These are phyloP conservation scores for Sciurus niger DNA, from an alignment of 2,113 vertebrate species.

Conservation along the genomic window DNA sequence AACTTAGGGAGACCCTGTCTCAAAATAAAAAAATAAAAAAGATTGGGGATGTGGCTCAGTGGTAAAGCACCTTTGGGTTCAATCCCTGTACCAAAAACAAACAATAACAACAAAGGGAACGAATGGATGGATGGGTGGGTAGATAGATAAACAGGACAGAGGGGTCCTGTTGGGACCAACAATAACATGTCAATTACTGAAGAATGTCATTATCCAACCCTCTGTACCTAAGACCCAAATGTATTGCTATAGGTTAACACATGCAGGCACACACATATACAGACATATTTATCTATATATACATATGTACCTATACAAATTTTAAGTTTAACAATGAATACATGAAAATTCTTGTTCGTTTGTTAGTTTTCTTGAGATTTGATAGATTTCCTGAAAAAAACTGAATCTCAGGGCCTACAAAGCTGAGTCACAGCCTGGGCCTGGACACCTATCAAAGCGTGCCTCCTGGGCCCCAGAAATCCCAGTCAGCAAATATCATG, in stretches of 20 bases:
- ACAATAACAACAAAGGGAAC: not conserved
- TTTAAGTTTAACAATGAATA: slow-evolving; percentile 29
- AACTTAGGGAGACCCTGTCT: too few relatives aligned
- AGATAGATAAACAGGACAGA: not conserved
- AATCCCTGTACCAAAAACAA: too few relatives aligned
- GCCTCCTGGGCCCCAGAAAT: not conserved
- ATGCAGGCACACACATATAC: not conserved
- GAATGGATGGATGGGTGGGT: not conserved
- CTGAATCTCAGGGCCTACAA: not conserved
- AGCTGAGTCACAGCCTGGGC: not conserved
- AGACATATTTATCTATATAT: not conserved
- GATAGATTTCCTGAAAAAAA: slow-evolving; percentile 46
- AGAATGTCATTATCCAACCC: slow-evolving; percentile 24
- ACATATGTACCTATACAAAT: not conserved
- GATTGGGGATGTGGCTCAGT: too few relatives aligned
- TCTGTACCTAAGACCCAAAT: not conserved
- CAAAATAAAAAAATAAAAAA: too few relatives aligned
- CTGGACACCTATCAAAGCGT: not conserved
- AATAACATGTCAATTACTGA: not conserved
- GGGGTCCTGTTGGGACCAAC: not conserved
- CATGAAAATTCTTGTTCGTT: not conserved
- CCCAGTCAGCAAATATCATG: not conserved
- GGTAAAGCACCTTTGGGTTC: too few relatives aligned
- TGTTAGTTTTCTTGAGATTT: slow-evolving; percentile 4
- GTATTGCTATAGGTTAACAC: not conserved